Evolutionary conservation across 1,140 invertebrate species (phyloP).

Genomic region (Cylas formicarius): DNA sequence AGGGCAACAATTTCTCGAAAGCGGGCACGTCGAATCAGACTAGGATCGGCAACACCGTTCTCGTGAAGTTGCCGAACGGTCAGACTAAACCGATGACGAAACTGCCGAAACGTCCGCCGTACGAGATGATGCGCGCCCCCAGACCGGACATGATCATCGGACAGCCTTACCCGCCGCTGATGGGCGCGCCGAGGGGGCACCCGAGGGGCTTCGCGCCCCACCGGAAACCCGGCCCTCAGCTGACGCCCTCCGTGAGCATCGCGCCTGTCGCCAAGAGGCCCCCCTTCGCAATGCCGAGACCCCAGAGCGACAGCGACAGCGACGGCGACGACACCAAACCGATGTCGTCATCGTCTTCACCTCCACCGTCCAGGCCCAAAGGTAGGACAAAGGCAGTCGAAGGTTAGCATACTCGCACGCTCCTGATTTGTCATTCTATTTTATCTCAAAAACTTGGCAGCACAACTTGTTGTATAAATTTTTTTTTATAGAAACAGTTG

Average conservation of each 20-base stretch:
- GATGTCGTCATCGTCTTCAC: conserved; percentile 9
- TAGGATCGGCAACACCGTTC: conserved; percentile 48
- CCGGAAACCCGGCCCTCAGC: conserved; percentile 34
- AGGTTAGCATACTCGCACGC: not conserved
- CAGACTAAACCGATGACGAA: conserved; percentile 46
- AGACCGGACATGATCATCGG: not conserved
- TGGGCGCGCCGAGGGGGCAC: conserved; percentile 22
- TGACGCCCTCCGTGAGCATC: conserved; percentile 49
- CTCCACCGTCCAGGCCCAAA: conserved; percentile 21
- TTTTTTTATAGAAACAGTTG: too few species aligned
- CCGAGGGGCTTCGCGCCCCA: conserved; percentile 22
- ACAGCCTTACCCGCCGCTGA: conserved; percentile 6
- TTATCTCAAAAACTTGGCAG: too few species aligned
- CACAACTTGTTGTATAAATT: too few species aligned
- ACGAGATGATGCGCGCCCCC: conserved; percentile 39
- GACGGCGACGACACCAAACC: conserved; percentile 28
- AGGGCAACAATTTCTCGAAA: conserved; percentile 52
- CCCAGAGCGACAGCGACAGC: conserved; percentile 28
- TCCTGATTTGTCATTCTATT: conserved; percentile 1
- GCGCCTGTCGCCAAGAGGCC: conserved; percentile 44
- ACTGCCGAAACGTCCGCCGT: conserved; percentile 38
- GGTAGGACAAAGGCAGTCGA: conserved; percentile 12
- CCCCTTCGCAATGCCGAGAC: conserved; percentile 13
- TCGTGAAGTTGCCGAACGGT: conserved; percentile 56
- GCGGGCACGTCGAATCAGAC: conserved; percentile 34